Evolutionary conservation across 1,140 invertebrate genomes (phyloP), one percentile per base, ranked within the genome.

Genomic region (Centruroides sculpturatus): DNA sequence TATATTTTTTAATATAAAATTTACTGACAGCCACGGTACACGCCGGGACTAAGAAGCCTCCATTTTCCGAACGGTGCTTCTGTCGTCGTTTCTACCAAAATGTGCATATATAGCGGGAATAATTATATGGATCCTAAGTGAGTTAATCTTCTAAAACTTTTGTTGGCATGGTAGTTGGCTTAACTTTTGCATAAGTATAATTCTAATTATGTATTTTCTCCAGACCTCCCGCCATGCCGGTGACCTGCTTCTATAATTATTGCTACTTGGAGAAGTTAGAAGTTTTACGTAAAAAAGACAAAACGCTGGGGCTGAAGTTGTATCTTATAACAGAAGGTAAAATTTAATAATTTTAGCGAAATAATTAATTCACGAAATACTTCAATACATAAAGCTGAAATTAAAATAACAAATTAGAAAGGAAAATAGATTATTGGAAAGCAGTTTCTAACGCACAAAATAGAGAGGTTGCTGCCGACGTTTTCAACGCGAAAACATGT

Each of bases 41-140:
- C 84, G 54, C 87, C 90, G 72, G 89, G 88, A 5, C 75, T 92
- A 53, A 89, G 89, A 50, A 92, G 90, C 0, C 77, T 96, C 35
- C 89, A 94, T 71, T 95, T 96, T 71, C 41, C 41, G 8, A 41
- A 41, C 8, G 92, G 91, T 59, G 84, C 84, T 47, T 91, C 90
- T 8, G 91, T 92, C 2, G 80, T 92, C 56, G 91, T 95, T 1
- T 86, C 88, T 6, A 41, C 41, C 5, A 83, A 89, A 71, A 92
- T 93, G 76, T 85, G 87, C 41, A 85, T 97, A 63, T 97, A 95
- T 71, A 83, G 84, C 68, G 91, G 91, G 65, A 85, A 81, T 70
- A 83, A 78, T 76, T 66, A 79, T 13, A 63, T 71, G 64, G 82
- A 81, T 64, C 78, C 76, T 62, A 77, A 69, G 76, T 78, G 67